Base-by-base conservation (phyloP, 2,113 vertebrate species). In the Rhynchomys soricoides region DNA sequence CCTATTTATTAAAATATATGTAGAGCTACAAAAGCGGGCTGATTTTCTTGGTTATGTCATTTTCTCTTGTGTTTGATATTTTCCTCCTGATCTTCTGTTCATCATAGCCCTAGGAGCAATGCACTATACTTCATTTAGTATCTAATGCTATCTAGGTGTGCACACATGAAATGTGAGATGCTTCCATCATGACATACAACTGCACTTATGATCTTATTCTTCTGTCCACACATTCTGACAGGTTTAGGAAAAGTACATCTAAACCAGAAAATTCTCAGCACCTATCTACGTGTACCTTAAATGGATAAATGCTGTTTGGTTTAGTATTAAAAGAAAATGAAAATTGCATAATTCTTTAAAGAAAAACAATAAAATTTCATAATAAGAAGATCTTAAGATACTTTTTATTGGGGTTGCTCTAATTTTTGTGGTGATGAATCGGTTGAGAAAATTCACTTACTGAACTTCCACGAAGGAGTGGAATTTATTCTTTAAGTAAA, bases 401-500 rank as follows among this genome's bases (percentile, higher is more conserved):
- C 9, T 31, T 73, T 34, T 17, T 79, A 3, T 17, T 70, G 31
- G 90, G 7, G n/a, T 37, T 74, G 37, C 21, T 85, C 40, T 95
- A 26, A 81, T n/a, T 70, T 66, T 50, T 73, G 7, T 21, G 34
- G 37, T 71, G 43, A 52, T 85, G 26, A 75, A 1, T 81, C 34
- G 40, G 21, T 45, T 71, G 45, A 95, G 52, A 62, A 19, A 78
- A 89, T 79, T 43, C 3, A 94, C 62, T 26, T 78, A 55, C 10
- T 2, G 17, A 70, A 40, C 92, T 90, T 88, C n/a, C 89, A 73
- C 19, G 87, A n/a, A 90, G 55, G 17, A 89, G 43, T 37, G 40
- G 1, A 77, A 68, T 74, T 95, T 85, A 59, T 74, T 83, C 50
- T 86, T 34, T 8, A 90, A 95, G 68, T 62, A 86, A 88, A 96